phyloP scores from a whole-genome alignment of 1,140 invertebrate species.

The Heterodera schachtii region DNA sequence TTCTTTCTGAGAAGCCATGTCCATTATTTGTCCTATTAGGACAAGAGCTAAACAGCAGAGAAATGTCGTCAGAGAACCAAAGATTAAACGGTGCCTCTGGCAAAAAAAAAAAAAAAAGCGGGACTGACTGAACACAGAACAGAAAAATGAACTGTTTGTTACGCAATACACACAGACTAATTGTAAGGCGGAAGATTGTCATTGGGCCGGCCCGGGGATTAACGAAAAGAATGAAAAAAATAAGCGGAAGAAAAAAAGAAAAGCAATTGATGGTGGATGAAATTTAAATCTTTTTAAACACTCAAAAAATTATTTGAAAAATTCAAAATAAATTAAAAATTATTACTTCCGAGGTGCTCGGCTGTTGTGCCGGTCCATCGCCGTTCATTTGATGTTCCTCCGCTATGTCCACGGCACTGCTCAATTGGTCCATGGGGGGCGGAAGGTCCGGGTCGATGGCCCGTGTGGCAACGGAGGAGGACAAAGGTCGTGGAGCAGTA shows the following conservation, averaged over 20 bases:
- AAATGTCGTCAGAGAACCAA: background rate
- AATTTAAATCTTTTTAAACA: too few species aligned
- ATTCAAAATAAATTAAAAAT: background rate
- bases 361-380: background rate
- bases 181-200: background rate
- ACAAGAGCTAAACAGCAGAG: background rate
- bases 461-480: background rate
- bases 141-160: slow-evolving; percentile 1
- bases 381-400: slow-evolving; percentile 3
- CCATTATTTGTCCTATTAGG: too few species aligned
- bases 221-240: background rate
- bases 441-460: slow-evolving; percentile 14
- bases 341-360: background rate
- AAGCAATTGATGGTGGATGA: background rate
- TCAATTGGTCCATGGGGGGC: slow-evolving; percentile 26
- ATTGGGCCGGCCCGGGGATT: background rate
- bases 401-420: background rate
- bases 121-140: background rate
- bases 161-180: background rate
- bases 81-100: background rate
- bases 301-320: background rate
- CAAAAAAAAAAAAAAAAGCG: background rate
- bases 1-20: too few species aligned
- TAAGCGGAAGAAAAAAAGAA: background rate
- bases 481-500: background rate